Base-by-base conservation (phyloP, 2,113 vertebrate species). In the Cebidichthys violaceus region DNA sequence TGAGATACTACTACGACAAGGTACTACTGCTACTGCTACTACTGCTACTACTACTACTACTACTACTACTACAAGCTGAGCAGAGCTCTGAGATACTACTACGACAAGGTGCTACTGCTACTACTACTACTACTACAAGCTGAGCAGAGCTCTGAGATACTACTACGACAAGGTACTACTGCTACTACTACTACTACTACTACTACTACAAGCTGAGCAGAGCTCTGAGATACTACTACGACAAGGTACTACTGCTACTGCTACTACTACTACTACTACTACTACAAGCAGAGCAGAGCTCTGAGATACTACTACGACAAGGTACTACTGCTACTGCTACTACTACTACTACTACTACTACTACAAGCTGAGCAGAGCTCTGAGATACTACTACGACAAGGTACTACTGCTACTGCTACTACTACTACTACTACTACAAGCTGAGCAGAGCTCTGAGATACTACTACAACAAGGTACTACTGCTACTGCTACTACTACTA, bases 1-100 rank as follows among this genome's bases (percentile, higher is more conserved):
- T 97, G 15, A 89, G 96, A n/a, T 97, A 97, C 93, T 97, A 97
- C 94, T 96, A 97, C 22, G 95, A 97, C 91, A 97, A 97, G 95
- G 96, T 96, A 82, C 37, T 8, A 0, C 13, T 39, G 0, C 2
- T 57, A 15, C 11, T 29, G 29, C 47, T 68, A 27, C 17, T 50
- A 68, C 9, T 20, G 9, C 29, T 33, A 20, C 29, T 33, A 10
- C 41, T 31, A 31, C 29, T 31, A 33, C 31, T 33, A 4, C 31
- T 33, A 4, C 33, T 33, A 33, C 33, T 33, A 33, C 33, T 1
- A 33, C 33, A 33, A 33, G 39, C n/a, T n/a, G n/a, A n/a, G n/a
- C n/a, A n/a, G n/a, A n/a, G n/a, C n/a, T n/a, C n/a, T n/a, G n/a
- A n/a, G n/a, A n/a, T n/a, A 66, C 52, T 59, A 24, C 64, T 67